Evolutionary conservation across 2,888 invertebrate genomes (phyloP), one percentile per base, ranked within the genome.

Genomic region (Mesorhabditis spiculigera): DNA sequence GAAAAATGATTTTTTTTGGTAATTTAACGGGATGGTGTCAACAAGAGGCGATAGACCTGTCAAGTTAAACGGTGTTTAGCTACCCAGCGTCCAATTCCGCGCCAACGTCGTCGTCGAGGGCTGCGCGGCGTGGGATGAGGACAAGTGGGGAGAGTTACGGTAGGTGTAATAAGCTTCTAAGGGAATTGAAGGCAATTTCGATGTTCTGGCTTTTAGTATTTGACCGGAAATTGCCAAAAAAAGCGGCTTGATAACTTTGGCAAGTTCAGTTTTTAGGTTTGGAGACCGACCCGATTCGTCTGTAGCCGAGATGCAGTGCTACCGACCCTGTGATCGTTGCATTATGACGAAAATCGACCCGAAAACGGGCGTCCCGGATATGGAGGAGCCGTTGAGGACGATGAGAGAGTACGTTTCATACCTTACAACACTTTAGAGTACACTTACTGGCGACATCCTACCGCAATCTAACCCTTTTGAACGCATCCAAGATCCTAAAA

Each of bases 111-210:
- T 72, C 13, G 68, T 78, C 28, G 75, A 76, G 43, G 72, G 74
- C 3, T 68, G 64, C 6, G 43, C 45, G n/a, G 71, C 77, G 4
- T 78, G 74, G 73, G 78, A 78, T 58, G 78, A 78, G 45, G 78
- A 78, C 65, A 73, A 73, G 68, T 78, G 78, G 78, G 73, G 71
- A 3, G 69, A 74, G 43, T 28, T 78, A 2, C 43, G 64, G 65
- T 74, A 77, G 28, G 78, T 28, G 28, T 28, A 28, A 28, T 28
- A 75, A 45, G 76, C 76, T 64, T n/a, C n/a, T 50, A 50, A 50
- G 10, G 8, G 8, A n/a, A n/a, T n/a, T n/a, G n/a, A n/a, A n/a
- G n/a, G n/a, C n/a, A n/a, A 13, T 2, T n/a, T 50, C 3, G 8
- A 3, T 50, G 58, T n/a, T 50, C 1, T 2, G 3, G 58, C 8